phyloP scores from a whole-genome alignment of 2,888 invertebrate species.

The Charanyca ferruginea region DNA sequence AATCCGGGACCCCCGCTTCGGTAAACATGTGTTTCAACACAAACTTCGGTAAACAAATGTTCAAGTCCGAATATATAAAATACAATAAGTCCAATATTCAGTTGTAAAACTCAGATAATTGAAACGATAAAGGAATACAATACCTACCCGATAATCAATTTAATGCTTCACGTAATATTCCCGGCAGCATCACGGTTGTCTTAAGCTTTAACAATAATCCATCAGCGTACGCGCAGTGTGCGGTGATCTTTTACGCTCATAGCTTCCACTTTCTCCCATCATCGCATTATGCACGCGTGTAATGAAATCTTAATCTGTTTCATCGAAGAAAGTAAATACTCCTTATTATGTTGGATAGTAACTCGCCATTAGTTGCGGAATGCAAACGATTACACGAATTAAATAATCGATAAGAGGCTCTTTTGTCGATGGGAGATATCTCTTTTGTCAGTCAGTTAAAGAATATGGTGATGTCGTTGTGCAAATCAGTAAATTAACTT shows the following conservation, averaged over 20 bases:
- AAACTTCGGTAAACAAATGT: no score
- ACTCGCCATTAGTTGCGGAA: slow-evolving; percentile 50
- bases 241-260: slow-evolving; percentile 67
- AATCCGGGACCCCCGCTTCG: no score
- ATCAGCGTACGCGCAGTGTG: slow-evolving; percentile 57
- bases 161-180: slow-evolving; percentile 25
- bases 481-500: no score
- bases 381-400: slow-evolving; percentile 58
- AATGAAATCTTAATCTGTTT: slow-evolving; percentile 66
- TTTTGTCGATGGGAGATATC: background rate
- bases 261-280: slow-evolving; percentile 71
- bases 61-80: background rate
- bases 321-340: slow-evolving; percentile 66
- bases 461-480: no score
- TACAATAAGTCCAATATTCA: background rate
- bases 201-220: slow-evolving; percentile 60
- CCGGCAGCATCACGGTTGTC: slow-evolving; percentile 47
- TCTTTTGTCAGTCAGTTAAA: no score
- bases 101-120: background rate
- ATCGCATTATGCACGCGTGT: slow-evolving; percentile 70
- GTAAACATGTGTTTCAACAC: no score
- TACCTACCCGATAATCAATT: slow-evolving; percentile 17
- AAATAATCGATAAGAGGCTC: slow-evolving; percentile 30
- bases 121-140: background rate
- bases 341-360: slow-evolving; percentile 56